Conservation (phyloP, 2,888 invertebrate species). For the Microchrysa polita region DNA sequence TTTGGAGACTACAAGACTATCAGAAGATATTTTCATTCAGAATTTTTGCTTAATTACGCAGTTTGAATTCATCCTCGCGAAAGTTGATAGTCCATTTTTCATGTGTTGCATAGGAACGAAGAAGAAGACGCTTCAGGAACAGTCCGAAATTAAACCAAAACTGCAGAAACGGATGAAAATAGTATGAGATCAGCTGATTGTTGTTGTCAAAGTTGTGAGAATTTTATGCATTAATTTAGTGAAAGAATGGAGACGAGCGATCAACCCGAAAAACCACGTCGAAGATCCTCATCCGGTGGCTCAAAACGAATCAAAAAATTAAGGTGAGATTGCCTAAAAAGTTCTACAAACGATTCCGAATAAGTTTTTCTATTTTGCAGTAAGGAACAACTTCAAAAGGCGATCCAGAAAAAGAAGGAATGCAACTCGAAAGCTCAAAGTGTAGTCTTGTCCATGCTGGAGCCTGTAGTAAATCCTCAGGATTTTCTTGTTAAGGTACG, state of each 20-base stretch:
- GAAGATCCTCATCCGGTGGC: constrained; percentile 3
- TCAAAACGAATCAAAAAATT: constrained; percentile 6
- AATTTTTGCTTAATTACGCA: not conserved
- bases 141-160: not conserved
- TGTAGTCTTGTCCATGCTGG: constrained; percentile 79
- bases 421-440: constrained; percentile 77
- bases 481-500: constrained; percentile 41
- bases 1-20: no score
- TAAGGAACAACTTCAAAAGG: constrained; percentile 70
- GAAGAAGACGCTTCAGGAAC: not conserved
- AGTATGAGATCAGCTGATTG: not conserved
- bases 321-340: constrained; percentile 18
- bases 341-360: no score
- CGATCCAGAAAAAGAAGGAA: constrained; percentile 74
- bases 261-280: not conserved
- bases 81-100: not conserved
- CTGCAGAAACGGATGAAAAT: not conserved
- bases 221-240: not conserved
- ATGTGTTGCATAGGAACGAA: not conserved
- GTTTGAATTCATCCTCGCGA: not conserved
- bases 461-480: constrained; percentile 66
- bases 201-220: not conserved
- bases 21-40: constrained; percentile 16
- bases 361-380: constrained; percentile 31
- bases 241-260: constrained; percentile 15